Evolutionary conservation across 1,140 invertebrate species (phyloP), one percentile per base, ranked within the genome.

Genomic region (Phthorimaea operculella): DNA sequence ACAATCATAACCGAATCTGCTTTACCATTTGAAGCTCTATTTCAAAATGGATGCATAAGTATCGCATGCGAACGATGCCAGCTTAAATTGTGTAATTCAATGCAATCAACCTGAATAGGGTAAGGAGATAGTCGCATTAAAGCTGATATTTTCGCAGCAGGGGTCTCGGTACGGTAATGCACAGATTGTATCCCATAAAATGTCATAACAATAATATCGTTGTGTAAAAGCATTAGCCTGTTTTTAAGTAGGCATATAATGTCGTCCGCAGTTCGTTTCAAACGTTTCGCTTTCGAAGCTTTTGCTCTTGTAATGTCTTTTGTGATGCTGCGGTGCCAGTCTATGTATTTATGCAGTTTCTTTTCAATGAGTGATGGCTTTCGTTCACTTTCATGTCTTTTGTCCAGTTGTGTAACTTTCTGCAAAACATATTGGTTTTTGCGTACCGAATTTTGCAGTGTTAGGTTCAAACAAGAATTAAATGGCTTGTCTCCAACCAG

Each of bases 141-240:
- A 39, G 36, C n/a, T 39, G 36, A 39, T 39, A 39, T 39, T 39
- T 39, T 39, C 36, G 36, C 36, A 39, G 36, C 36, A n/a, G 36
- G 36, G 21, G 21, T 28, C 21, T 28, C 2, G 6, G n/a, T n/a
- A 39, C 36, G 36, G n/a, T 39, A 39, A 10, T 9, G 36, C 10
- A 39, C 36, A 39, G 36, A 39, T 39, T 39, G 10, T 39, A 39
- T 39, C 36, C 36, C 21, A n/a, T 39, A 10, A 39, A 33, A 33
- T 50, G 17, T 15, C 48, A 50, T 50, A 50, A 50, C 14, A 50
- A 28, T 28, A 28, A 28, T 28, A 18, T 17, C 17, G 50, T 54
- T 54, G 53, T 33, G 54, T 18, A 55, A 55, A 49, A 21, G 21
- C 36, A 42, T 51, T 50, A 51, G 34, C 16, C 54, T 28, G 47